Percentiles rank a stretch among this genome's conserved stretches.
These are phyloP conservation scores for Lutjanus erythropterus DNA, from an alignment of 2,113 vertebrate species.

Conservation along the genomic window DNA sequence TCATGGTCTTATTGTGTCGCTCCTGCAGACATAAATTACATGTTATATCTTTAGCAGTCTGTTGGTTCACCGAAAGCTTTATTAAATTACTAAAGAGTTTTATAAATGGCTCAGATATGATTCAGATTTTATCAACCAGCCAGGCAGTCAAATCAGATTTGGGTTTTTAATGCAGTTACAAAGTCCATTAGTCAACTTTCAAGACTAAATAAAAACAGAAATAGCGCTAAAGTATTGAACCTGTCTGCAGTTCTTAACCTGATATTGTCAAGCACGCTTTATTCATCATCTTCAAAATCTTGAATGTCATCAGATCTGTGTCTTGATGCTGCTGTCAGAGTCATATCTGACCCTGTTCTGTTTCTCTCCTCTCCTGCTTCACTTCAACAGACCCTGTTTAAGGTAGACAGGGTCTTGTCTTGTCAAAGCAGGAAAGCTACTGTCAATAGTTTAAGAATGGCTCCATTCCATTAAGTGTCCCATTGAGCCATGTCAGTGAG, in stretches of 20 bases:
- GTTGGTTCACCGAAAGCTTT: conserved; percentile 5
- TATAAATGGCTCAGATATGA: conserved; percentile 5
- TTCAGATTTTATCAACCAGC: conserved; percentile 16
- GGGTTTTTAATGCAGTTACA: conserved; percentile 29
- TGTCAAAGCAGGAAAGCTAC: background rate
- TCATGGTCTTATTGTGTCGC: background rate
- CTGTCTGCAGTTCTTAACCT: background rate
- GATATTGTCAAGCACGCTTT: background rate
- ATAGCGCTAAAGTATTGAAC: conserved; percentile 2
- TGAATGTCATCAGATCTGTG: background rate
- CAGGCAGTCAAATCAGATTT: conserved; percentile 34
- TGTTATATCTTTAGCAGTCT: background rate
- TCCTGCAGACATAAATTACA: background rate
- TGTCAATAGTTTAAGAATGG: background rate
- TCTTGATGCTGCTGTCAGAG: background rate
- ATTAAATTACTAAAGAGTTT: conserved; percentile 20
- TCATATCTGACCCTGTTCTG: background rate
- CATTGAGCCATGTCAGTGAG: background rate
- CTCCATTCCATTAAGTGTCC: too few relatives aligned
- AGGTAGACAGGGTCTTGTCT: background rate
- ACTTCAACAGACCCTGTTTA: background rate
- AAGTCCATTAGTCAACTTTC: conserved; percentile 18
- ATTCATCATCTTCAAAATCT: background rate
- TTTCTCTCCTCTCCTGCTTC: background rate
- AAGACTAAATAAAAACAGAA: background rate